These are phyloP conservation scores for Heterochromis multidens DNA, from an alignment of 2,113 vertebrate genomes.

Conservation along the genomic window DNA sequence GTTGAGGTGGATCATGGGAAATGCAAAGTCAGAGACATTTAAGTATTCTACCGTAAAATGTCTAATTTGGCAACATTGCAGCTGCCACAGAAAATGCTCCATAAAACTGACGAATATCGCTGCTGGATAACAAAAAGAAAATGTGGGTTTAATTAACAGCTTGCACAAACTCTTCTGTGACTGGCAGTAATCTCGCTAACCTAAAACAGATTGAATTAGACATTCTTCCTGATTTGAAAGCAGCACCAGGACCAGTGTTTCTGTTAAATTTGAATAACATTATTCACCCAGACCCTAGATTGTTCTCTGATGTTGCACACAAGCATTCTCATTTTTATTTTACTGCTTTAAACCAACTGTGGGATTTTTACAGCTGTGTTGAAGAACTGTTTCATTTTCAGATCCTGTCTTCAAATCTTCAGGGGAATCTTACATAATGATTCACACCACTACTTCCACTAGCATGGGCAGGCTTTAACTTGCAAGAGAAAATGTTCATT, in stretches of 20 bases:
- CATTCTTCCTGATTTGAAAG: slow-evolving; percentile 18
- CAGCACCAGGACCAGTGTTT: neutral
- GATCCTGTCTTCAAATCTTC: neutral
- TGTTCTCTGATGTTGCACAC: neutral
- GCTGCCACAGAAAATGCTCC: slow-evolving; percentile 47
- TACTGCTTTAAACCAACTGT: neutral
- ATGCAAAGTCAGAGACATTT: slow-evolving; percentile 12
- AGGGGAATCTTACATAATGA: neutral
- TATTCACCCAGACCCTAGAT: neutral
- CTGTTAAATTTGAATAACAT: neutral
- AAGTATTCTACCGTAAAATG: slow-evolving; percentile 46
- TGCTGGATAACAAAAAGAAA: slow-evolving; percentile 46
- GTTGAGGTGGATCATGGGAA: slow-evolving; percentile 32
- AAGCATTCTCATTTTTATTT: neutral
- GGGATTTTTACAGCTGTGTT: neutral
- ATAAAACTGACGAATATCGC: slow-evolving; percentile 57
- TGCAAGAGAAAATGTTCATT: neutral
- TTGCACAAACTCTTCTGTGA: slow-evolving; percentile 45
- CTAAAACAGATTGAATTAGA: slow-evolving; percentile 60
- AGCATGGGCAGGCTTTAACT: slow-evolving; percentile 1
- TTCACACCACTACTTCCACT: slow-evolving; percentile 34
- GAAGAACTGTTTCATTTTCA: neutral
- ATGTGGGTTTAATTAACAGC: slow-evolving; percentile 58
- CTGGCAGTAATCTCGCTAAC: slow-evolving; percentile 50
- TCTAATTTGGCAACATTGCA: slow-evolving; percentile 43